These are phyloP conservation scores for Tridacna crocea DNA, from an alignment of 2,888 invertebrate genomes.

Conservation along the genomic window DNA sequence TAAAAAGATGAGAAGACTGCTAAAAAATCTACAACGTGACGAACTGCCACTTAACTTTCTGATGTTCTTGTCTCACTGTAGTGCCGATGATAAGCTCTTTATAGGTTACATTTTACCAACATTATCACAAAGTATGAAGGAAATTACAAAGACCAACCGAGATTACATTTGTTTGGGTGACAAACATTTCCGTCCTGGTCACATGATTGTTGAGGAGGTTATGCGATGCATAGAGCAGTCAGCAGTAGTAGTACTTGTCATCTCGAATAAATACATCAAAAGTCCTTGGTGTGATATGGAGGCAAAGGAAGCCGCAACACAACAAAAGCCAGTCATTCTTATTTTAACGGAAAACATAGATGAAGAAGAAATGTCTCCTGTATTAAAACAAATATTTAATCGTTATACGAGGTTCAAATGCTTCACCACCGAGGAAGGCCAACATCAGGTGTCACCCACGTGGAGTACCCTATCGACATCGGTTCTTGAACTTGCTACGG, in stretches of 20 bases:
- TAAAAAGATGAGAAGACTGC: not conserved
- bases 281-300: slow-evolving; percentile 2
- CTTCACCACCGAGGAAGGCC: too few species aligned
- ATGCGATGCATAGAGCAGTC: not conserved
- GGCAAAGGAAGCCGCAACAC: not conserved
- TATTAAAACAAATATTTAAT: not conserved
- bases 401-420: not conserved
- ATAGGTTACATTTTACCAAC: not conserved
- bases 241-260: not conserved
- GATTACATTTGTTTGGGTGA: not conserved
- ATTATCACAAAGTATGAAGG: not conserved
- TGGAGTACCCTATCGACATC: too few species aligned
- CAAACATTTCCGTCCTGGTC: not conserved
- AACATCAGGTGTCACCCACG: too few species aligned
- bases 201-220: not conserved
- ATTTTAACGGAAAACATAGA: not conserved
- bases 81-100: not conserved
- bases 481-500: too few species aligned
- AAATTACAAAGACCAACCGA: not conserved
- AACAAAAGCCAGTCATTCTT: not conserved
- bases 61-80: not conserved
- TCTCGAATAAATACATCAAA: not conserved
- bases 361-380: not conserved
- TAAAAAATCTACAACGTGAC: not conserved
- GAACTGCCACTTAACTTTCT: not conserved